Percentiles rank a stretch among this genome's conserved stretches.
phyloP scores from a whole-genome alignment of 1,140 invertebrate genomes.

The Plectrocnemia conspersa region DNA sequence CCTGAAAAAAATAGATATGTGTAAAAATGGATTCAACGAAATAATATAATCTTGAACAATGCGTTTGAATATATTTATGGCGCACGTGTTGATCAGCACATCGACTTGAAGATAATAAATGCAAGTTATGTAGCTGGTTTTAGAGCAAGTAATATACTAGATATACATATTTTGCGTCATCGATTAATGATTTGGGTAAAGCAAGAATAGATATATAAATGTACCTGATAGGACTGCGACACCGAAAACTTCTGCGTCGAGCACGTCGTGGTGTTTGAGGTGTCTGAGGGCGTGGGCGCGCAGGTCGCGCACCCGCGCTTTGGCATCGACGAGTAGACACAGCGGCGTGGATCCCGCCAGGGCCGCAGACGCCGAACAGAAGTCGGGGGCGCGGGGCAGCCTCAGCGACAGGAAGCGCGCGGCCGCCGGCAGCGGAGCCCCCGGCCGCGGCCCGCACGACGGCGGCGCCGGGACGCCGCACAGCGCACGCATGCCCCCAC shows the following conservation, averaged over 20 bases:
- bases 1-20: constrained; percentile 56
- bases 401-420: constrained; percentile 21
- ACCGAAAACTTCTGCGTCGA: constrained; percentile 65
- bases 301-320: constrained; percentile 63
- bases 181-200: no score
- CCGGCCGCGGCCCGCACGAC: constrained; percentile 46
- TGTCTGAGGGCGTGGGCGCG: constrained; percentile 59
- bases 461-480: constrained; percentile 50
- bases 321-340: constrained; percentile 58
- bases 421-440: constrained; percentile 29
- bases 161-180: no score
- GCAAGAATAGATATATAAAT: no score
- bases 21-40: background rate
- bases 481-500: constrained; percentile 52
- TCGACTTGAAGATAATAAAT: no score
- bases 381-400: constrained; percentile 36
- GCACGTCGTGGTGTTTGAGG: constrained; percentile 55
- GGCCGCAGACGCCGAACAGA: constrained; percentile 45
- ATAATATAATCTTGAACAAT: background rate
- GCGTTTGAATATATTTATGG: no score
- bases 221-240: constrained; percentile 62
- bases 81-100: no score
- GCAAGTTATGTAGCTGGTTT: no score
- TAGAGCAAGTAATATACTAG: no score
- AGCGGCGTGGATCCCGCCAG: constrained; percentile 47